A percentile compares a stretch with the other conserved stretches of the same genome.
These are phyloP conservation scores for Tachyglossus aculeatus DNA, from an alignment of 2,797 vertebrate species.

Conservation along the genomic window DNA sequence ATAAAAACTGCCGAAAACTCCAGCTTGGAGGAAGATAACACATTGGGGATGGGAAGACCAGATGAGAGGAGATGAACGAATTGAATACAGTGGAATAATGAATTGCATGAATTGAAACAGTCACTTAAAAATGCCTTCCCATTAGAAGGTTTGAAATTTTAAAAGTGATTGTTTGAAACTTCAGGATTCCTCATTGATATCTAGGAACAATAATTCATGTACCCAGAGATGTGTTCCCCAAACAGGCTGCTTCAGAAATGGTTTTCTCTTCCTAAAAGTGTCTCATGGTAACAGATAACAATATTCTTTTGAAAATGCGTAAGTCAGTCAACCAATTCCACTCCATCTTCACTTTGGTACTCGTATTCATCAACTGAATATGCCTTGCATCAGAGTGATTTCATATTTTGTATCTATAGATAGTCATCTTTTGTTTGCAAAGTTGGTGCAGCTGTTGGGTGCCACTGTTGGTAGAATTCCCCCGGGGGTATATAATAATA, in stretches of 20 bases:
- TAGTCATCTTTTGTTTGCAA: no score
- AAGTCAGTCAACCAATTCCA: background rate
- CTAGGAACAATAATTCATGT: background rate
- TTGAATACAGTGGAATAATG: background rate
- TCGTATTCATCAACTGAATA: no score
- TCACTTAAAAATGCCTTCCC: background rate
- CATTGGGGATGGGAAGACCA: background rate
- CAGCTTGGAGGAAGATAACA: background rate
- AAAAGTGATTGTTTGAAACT: no score
- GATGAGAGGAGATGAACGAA: background rate
- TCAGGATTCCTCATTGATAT: no score
- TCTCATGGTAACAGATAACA: background rate
- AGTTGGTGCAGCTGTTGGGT: no score
- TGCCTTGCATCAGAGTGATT: no score
- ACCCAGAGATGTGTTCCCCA: background rate
- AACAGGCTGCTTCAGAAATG: background rate
- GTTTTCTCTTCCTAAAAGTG: background rate
- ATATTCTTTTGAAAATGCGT: background rate
- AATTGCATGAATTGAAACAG: background rate
- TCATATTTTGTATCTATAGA: no score
- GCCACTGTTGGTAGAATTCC: no score
- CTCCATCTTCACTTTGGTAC: background rate
- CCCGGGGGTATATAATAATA: no score
- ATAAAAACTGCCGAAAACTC: background rate
- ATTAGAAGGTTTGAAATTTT: background rate